Percentiles rank a stretch among this genome's conserved stretches.
These are phyloP conservation scores for Thecocarcelia acutangulata DNA, from an alignment of 2,888 invertebrate genomes.

Conservation along the genomic window DNA sequence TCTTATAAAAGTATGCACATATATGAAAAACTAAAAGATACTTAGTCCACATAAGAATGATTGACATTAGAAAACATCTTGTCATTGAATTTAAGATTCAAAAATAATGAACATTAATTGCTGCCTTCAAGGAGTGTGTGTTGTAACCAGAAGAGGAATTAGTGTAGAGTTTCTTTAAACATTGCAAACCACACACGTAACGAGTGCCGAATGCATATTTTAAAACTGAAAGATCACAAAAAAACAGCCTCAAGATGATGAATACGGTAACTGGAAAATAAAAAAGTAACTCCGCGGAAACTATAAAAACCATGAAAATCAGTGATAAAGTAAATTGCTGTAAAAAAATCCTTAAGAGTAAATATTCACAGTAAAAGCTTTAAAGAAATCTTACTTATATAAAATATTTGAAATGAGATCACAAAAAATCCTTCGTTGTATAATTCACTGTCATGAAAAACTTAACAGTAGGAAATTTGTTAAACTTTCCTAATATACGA, in stretches of 20 bases:
- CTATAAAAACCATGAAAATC: too few relatives aligned
- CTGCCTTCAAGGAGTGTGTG: slow-evolving; percentile 41
- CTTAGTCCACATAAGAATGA: slow-evolving; percentile 32
- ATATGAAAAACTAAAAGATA: background rate
- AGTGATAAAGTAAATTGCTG: too few relatives aligned
- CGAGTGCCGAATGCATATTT: slow-evolving; percentile 25
- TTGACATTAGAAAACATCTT: slow-evolving; percentile 63
- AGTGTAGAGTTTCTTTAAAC: background rate
- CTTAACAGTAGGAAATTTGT: too few relatives aligned
- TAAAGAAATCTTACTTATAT: too few relatives aligned
- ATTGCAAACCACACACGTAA: slow-evolving; percentile 27
- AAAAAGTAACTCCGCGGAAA: too few relatives aligned
- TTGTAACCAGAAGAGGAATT: background rate
- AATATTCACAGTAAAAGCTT: too few relatives aligned
- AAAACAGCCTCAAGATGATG: slow-evolving; percentile 30
- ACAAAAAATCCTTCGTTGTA: too few relatives aligned
- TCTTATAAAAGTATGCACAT: too few relatives aligned
- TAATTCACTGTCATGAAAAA: too few relatives aligned
- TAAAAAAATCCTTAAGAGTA: too few relatives aligned
- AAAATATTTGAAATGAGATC: too few relatives aligned
- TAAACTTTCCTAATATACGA: too few relatives aligned
- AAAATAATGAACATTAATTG: slow-evolving; percentile 67
- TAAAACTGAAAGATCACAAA: slow-evolving; percentile 34
- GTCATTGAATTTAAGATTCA: slow-evolving; percentile 65
- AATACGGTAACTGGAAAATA: background rate